These are phyloP conservation scores for Drosophila funebris DNA, from an alignment of 1,140 invertebrate species.

Conservation along the genomic window DNA sequence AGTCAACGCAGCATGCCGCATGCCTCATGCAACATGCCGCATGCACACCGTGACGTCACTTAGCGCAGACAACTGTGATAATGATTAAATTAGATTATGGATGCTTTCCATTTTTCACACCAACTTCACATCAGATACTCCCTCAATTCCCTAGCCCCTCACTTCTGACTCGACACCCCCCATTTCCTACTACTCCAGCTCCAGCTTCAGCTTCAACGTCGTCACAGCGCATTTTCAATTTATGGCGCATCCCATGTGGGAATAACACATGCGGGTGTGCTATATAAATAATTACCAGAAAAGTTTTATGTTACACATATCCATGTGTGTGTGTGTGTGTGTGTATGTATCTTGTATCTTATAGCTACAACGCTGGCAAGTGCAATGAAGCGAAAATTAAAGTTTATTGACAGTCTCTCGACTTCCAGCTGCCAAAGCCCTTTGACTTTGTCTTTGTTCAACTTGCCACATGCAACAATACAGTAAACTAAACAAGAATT, in stretches of 20 bases:
- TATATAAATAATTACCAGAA: conserved; percentile 77
- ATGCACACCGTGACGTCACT: conserved; percentile 65
- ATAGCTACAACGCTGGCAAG: conserved; percentile 47
- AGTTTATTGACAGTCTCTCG: conserved; percentile 73
- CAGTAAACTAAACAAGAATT: not conserved
- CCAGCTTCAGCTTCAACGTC: not conserved
- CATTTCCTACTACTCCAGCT: not conserved
- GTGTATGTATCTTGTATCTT: conserved; percentile 17
- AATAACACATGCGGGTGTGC: conserved; percentile 64
- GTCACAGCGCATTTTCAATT: conserved; percentile 62
- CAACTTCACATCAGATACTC: conserved; percentile 44
- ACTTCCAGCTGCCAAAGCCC: conserved; percentile 37
- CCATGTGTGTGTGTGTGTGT: not conserved
- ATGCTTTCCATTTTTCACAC: conserved; percentile 81
- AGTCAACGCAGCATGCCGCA: not conserved
- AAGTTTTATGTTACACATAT: conserved; percentile 75
- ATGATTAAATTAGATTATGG: conserved; percentile 82
- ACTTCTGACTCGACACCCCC: too few relatives aligned
- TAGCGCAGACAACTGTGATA: conserved; percentile 79
- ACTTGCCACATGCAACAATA: not conserved
- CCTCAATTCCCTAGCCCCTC: not conserved
- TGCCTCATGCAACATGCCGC: conserved; percentile 37
- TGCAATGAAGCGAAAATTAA: conserved; percentile 72
- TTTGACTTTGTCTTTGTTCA: conserved; percentile 60
- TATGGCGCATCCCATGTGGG: conserved; percentile 70